Percentiles rank a stretch among this genome's conserved stretches.
Conservation (phyloP, 2,888 invertebrate species). For the Axea sp. region DNA sequence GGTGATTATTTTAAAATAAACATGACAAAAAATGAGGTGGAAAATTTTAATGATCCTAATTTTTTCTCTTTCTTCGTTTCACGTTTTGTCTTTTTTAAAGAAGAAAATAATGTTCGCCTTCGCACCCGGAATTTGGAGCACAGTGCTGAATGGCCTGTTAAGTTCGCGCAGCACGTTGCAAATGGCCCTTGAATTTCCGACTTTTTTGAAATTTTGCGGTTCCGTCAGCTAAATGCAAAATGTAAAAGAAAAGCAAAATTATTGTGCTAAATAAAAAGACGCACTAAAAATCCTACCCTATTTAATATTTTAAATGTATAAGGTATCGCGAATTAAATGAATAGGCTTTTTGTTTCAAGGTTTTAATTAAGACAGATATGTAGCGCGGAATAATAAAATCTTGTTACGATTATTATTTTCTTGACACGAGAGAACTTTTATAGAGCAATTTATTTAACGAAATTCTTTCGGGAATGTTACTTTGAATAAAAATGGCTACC, state of each 20-base stretch:
- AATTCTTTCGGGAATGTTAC: neutral
- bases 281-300: conserved; percentile 1
- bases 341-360: conserved; percentile 22
- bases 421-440: conserved; percentile 2
- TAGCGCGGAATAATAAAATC: conserved; percentile 10
- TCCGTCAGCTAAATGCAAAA: conserved; percentile 20
- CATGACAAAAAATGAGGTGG: no score
- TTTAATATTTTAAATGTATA: conserved; percentile 29
- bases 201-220: conserved; percentile 18
- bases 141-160: conserved; percentile 30
- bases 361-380: conserved; percentile 25
- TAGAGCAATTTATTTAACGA: neutral
- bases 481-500: neutral
- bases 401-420: conserved; percentile 18
- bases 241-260: conserved; percentile 35
- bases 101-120: neutral
- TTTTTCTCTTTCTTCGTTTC: no score
- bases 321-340: conserved; percentile 24
- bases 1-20: no score
- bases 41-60: no score
- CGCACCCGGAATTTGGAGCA: conserved; percentile 22
- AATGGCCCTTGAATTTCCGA: conserved; percentile 36
- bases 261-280: conserved; percentile 19
- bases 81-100: no score
- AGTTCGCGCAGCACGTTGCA: conserved; percentile 24